Evolutionary conservation across 2,113 vertebrate genomes (phyloP).

Genomic region (Emydocephalus ijimae): DNA sequence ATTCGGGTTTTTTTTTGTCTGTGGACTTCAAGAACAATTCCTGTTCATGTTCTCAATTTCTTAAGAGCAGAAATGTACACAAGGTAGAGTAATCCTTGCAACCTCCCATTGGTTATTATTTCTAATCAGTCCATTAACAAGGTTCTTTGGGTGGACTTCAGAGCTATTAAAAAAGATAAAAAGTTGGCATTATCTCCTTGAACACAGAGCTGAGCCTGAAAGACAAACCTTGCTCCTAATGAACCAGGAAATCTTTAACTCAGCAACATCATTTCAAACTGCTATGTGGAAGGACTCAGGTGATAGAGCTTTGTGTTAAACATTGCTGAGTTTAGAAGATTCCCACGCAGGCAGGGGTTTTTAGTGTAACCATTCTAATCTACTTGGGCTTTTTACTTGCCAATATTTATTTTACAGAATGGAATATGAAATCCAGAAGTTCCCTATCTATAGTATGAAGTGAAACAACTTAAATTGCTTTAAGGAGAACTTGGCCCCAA

Average conservation of each 20-base stretch:
- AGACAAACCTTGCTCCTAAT: background rate
- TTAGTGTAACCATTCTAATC: background rate
- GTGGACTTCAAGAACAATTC: background rate
- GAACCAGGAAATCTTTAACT: background rate
- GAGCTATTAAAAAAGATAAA: background rate
- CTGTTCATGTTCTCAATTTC: background rate
- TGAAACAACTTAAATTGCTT: background rate
- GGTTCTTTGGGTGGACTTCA: background rate
- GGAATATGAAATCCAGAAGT: background rate
- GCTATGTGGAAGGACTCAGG: background rate
- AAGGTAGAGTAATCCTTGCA: background rate
- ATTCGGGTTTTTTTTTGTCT: background rate
- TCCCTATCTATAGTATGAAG: background rate
- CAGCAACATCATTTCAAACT: background rate
- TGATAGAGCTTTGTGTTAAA: background rate
- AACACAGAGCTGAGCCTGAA: background rate
- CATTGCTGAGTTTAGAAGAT: background rate
- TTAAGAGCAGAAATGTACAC: background rate
- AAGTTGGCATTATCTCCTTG: background rate
- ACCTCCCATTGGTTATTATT: background rate
- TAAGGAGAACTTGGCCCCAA: background rate
- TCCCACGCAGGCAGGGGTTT: background rate
- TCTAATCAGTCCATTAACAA: background rate
- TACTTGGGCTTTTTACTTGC: background rate
- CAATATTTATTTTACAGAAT: background rate